Evolutionary conservation across 2,888 invertebrate genomes (phyloP).

Genomic region (Hydropsyche betteni): DNA sequence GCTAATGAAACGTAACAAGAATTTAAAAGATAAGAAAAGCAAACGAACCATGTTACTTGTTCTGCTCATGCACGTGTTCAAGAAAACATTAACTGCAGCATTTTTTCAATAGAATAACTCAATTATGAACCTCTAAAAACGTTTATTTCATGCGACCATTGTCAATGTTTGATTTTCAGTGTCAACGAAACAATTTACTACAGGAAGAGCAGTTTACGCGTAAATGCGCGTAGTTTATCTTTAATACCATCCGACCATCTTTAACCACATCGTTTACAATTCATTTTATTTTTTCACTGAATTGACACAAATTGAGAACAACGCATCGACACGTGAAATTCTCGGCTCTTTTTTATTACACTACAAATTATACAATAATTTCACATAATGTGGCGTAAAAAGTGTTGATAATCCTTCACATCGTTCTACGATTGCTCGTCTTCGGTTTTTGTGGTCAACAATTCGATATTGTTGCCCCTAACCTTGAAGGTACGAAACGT

Average conservation of each 20-base stretch:
- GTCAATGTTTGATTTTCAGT: conserved; percentile 19
- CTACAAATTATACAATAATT: neutral
- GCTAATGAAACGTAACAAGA: no score
- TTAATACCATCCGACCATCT: conserved; percentile 5
- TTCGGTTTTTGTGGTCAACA: conserved; percentile 24
- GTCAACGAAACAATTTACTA: conserved; percentile 26
- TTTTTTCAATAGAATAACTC: neutral
- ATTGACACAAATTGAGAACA: conserved; percentile 5
- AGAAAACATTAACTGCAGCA: neutral
- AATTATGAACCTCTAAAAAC: neutral
- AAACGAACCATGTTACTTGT: no score
- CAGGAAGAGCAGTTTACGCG: conserved; percentile 18
- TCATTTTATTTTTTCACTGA: conserved; percentile 3
- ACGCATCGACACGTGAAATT: neutral
- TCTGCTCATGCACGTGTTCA: no score
- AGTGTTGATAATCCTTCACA: no score
- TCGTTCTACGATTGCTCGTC: neutral
- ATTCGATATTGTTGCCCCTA: conserved; percentile 12
- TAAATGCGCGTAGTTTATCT: conserved; percentile 25
- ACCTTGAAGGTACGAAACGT: conserved; percentile 1
- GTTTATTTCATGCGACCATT: neutral
- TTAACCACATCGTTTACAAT: conserved; percentile 17
- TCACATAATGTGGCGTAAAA: no score
- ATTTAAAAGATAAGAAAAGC: no score
- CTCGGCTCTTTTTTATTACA: neutral